Evolutionary conservation across 2,797 vertebrate species (phyloP).

Genomic region (Prunella strophiata): DNA sequence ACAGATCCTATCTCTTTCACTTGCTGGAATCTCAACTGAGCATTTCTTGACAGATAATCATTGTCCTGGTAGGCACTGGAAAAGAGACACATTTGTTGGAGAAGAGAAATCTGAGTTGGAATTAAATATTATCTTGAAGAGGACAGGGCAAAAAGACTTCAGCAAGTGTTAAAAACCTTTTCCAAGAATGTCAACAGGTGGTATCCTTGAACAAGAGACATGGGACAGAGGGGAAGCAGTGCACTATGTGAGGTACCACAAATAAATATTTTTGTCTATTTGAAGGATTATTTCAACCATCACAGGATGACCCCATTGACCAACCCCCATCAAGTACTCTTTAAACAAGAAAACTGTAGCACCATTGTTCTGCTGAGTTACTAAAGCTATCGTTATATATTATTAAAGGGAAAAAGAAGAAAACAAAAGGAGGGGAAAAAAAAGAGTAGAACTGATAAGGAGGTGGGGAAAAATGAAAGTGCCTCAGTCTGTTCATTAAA

Average conservation of each 20-base stretch:
- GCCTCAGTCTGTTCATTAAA: not conserved
- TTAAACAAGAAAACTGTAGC: not conserved
- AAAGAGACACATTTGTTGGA: not conserved
- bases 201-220: not conserved
- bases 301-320: not conserved
- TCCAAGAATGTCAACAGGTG: not conserved
- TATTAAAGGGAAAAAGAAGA: not conserved
- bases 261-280: not conserved
- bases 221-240: not conserved
- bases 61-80: not conserved
- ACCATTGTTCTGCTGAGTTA: not conserved
- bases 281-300: not conserved
- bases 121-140: not conserved
- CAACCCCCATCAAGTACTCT: not conserved
- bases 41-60: not conserved
- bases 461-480: not conserved
- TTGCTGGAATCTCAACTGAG: not conserved
- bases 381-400: not conserved
- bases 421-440: accelerated
- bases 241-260: not conserved
- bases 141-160: not conserved
- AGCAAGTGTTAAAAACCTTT: not conserved
- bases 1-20: not conserved
- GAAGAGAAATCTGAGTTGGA: not conserved
- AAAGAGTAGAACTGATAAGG: not conserved